Evolutionary conservation across 2,888 invertebrate species (phyloP).

Genomic region (Torymus tubicola): DNA sequence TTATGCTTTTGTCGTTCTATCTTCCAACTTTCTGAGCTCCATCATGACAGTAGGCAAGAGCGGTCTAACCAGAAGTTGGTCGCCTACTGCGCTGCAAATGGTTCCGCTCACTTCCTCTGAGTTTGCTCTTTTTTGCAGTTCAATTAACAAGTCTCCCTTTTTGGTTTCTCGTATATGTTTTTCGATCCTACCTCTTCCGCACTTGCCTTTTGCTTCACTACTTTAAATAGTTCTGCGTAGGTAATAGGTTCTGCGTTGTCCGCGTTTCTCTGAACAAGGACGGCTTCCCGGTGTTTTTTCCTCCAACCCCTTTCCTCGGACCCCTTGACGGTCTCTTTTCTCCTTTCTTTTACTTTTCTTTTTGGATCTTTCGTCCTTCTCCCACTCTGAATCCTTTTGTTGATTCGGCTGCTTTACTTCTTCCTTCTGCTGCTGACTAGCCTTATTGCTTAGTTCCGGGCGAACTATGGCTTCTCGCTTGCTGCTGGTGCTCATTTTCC

Average conservation of each 20-base stretch:
- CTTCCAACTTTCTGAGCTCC: background rate
- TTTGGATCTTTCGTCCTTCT: background rate
- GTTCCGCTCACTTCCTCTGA: background rate
- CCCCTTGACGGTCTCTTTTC: too few species aligned
- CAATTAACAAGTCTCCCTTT: background rate
- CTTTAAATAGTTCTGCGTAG: background rate
- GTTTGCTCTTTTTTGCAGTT: background rate
- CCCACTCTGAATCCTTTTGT: slow-evolving; percentile 9
- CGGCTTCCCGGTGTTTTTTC: background rate
- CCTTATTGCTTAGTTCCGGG: too few species aligned
- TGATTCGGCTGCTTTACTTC: slow-evolving; percentile 17
- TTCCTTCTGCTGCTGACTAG: too few species aligned
- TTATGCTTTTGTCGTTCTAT: background rate
- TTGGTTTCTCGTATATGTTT: background rate
- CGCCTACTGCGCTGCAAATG: background rate
- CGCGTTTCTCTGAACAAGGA: background rate
- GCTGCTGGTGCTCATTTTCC: too few species aligned
- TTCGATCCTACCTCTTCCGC: background rate
- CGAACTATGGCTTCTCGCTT: too few species aligned
- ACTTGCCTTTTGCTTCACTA: slow-evolving; percentile 10
- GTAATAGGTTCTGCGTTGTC: background rate
- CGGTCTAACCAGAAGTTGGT: background rate
- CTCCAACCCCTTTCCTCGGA: too few species aligned
- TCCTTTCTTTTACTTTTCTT: background rate
- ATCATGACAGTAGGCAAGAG: background rate